Base-by-base conservation (phyloP, 2,797 vertebrate genomes). In the Oreochromis mossambicus region DNA sequence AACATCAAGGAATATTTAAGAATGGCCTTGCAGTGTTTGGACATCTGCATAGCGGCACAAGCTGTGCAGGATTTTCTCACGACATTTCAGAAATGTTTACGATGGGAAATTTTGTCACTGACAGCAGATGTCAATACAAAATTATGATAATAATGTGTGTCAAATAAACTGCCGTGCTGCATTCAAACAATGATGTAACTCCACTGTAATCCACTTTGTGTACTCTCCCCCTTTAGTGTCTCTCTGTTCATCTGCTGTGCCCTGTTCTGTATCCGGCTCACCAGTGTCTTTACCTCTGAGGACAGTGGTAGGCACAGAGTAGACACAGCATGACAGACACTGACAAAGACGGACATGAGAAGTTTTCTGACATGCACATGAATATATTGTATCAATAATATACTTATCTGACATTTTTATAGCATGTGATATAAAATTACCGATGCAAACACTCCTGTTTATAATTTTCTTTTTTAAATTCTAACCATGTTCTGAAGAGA, bases 121-220 rank as follows among this genome's bases (percentile, higher is more conserved):
- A 76, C 80, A 82, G 77, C 17, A 1, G 51, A 19, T 84, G 68
- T 63, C 77, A 77, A 46, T 70, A 61, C 5, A 52, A 84, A 68
- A 77, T 80, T 68, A 82, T 46, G 82, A 75, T 48, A 73, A 80
- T 75, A 84, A 58, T 50, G 26, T 5, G 5, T 34, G 51, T 24
- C 55, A 70, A 84, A 85, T 61, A 85, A 82, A 87, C 81, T 73
- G 56, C 13, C 82, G 54, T 8, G 12, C 5, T 24, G 58, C 50
- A 75, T 66, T 86, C 75, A 89, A 83, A 91, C 80, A 84, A 73
- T 92, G 91, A 93, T 88, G 92, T 63, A 93, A 92, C 87, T 51
- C 50, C 21, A 56, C 79, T 87, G 91, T 89, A 91, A 93, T 90
- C 77, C 79, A 82, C 87, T 79, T 14, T 29, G 26, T 29, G 21